A percentile compares a stretch with the other conserved stretches of the same genome.
Evolutionary conservation across 2,113 vertebrate species (phyloP).

Genomic region (Aptenodytes forsteri): DNA sequence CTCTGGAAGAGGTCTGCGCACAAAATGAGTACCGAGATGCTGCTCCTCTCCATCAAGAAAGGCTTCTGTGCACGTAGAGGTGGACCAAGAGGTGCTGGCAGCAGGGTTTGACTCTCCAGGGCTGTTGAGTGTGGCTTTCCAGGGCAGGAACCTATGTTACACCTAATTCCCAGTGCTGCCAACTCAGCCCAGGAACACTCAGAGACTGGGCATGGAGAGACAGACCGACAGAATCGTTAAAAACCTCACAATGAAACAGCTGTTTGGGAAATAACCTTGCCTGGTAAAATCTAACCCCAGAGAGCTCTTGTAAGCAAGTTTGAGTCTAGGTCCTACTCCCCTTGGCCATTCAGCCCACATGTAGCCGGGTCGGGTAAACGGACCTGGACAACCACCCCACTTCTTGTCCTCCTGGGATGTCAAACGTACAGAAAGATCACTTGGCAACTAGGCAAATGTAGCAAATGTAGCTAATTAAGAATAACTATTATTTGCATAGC

Average conservation of each 20-base stretch:
- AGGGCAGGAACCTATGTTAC: neutral
- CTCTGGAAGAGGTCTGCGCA: neutral
- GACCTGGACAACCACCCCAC: neutral
- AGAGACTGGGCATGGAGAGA: rapidly evolving
- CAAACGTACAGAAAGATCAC: neutral
- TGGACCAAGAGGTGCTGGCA: neutral
- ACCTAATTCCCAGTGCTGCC: neutral
- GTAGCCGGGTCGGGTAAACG: neutral
- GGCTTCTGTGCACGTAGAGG: neutral
- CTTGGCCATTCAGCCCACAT: neutral
- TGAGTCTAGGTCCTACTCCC: neutral
- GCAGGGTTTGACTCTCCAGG: neutral
- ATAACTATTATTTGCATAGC: neutral
- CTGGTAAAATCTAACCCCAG: neutral
- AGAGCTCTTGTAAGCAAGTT: neutral
- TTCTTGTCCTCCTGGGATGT: neutral
- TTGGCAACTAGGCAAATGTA: neutral
- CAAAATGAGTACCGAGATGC: neutral
- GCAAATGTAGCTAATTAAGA: neutral
- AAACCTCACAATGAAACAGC: neutral
- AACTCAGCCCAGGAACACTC: neutral
- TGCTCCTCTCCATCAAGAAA: neutral
- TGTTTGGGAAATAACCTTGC: neutral
- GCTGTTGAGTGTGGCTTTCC: neutral
- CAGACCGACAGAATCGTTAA: neutral